Conservation (phyloP, 53 echinoderm and acorn worm genomes). For the Mesocentrotus franciscanus region DNA sequence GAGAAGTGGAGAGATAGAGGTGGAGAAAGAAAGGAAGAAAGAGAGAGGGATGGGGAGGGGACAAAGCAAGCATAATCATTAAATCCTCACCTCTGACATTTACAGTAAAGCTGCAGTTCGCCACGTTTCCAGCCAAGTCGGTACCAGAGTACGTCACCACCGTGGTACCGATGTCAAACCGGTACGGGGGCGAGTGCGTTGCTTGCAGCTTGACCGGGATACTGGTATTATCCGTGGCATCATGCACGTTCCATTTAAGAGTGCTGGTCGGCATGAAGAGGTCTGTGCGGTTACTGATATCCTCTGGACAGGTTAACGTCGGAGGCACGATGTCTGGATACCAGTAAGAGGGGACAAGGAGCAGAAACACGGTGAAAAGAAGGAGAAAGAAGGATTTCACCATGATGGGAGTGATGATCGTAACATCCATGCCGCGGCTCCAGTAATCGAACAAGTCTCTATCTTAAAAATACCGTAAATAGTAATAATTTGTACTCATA, state of each 20-base stretch:
- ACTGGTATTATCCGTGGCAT: background rate
- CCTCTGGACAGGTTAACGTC: background rate
- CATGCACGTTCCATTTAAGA: background rate
- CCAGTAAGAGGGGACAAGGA: background rate
- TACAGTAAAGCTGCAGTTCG: background rate
- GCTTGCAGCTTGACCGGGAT: background rate
- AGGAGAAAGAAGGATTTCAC: too few relatives aligned
- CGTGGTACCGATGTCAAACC: constrained; percentile 22
- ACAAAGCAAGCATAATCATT: background rate
- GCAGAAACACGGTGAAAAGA: background rate
- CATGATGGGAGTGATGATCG: too few relatives aligned
- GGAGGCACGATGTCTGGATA: background rate
- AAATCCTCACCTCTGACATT: background rate
- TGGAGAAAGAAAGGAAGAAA: background rate
- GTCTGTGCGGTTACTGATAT: constrained; percentile 29
- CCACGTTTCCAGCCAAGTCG: background rate
- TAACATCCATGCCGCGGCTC: too few relatives aligned
- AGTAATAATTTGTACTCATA: too few relatives aligned
- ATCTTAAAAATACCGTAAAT: too few relatives aligned
- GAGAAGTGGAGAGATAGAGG: too few relatives aligned
- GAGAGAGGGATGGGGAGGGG: background rate
- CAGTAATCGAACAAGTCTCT: too few relatives aligned
- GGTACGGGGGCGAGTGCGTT: constrained; percentile 16
- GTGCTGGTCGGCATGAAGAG: background rate
- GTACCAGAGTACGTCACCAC: constrained; percentile 12